Percentiles rank a stretch among this genome's conserved stretches.
Conservation (phyloP, 2,888 invertebrate genomes). For the Timandra comae region DNA sequence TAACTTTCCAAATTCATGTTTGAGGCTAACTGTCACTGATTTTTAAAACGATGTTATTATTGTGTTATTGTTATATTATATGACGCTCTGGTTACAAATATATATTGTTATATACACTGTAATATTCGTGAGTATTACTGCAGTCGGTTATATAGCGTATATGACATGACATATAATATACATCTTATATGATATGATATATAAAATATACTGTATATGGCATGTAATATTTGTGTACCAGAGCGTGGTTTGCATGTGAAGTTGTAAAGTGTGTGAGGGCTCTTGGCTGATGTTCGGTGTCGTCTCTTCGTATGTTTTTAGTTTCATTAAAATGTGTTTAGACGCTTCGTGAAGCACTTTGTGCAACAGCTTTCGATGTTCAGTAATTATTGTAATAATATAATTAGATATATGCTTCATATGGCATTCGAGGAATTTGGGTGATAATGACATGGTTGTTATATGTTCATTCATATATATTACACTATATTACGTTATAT, state of each 20-base stretch:
- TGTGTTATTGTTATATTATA: slow-evolving; percentile 12
- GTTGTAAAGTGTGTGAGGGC: slow-evolving; percentile 35
- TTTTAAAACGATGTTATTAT: slow-evolving; percentile 43
- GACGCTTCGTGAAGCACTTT: slow-evolving; percentile 40
- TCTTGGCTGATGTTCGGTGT: slow-evolving; percentile 64
- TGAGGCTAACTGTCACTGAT: slow-evolving; percentile 67
- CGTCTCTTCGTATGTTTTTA: slow-evolving; percentile 53
- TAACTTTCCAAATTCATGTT: slow-evolving; percentile 22
- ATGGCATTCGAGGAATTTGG: slow-evolving; percentile 69
- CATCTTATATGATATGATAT: slow-evolving; percentile 7
- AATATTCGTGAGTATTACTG: too few species aligned
- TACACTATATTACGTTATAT: slow-evolving; percentile 9
- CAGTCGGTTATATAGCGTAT: too few species aligned
- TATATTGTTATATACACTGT: slow-evolving; percentile 1
- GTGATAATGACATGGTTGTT: slow-evolving; percentile 66
- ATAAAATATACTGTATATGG: slow-evolving; percentile 9
- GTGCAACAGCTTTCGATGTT: slow-evolving; percentile 69
- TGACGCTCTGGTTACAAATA: slow-evolving; percentile 14
- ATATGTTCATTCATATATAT: slow-evolving; percentile 18
- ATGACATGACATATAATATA: not conserved
- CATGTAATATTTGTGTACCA: slow-evolving; percentile 13
- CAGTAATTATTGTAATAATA: slow-evolving; percentile 49
- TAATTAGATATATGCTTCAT: slow-evolving; percentile 42
- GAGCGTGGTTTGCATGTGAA: slow-evolving; percentile 41
- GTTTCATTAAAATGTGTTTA: slow-evolving; percentile 33